Conservation (phyloP, 2,797 vertebrate genomes). For the Hipposideros larvatus region DNA sequence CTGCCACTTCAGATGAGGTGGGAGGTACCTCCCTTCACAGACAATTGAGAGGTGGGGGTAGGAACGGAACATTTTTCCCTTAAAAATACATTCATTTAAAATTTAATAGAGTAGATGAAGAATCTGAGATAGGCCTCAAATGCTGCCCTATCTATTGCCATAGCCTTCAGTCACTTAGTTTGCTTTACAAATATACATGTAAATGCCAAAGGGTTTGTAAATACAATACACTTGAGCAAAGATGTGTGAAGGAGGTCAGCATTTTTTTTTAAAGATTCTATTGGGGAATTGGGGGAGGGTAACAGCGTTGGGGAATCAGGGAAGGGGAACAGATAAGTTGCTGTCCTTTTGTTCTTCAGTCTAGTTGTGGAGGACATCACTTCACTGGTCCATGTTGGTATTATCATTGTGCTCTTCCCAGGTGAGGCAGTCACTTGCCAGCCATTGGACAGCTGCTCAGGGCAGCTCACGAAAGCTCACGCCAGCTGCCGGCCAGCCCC, state of each 20-base stretch:
- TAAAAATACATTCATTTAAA: constrained; percentile 36
- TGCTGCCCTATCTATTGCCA: background rate
- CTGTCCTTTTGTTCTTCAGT: too few species aligned
- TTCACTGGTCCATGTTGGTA: too few species aligned
- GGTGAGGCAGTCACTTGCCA: too few species aligned
- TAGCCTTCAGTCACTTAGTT: constrained; percentile 22
- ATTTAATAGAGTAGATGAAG: constrained; percentile 17
- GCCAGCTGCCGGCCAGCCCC: too few species aligned
- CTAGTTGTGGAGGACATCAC: too few species aligned
- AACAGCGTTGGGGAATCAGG: too few species aligned
- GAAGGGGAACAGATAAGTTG: too few species aligned
- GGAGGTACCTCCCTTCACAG: background rate
- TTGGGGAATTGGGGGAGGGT: too few species aligned
- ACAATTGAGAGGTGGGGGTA: background rate
- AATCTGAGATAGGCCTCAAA: background rate
- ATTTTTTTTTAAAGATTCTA: background rate
- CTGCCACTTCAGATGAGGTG: constrained; percentile 6
- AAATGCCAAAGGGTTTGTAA: background rate
- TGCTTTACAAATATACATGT: constrained; percentile 20
- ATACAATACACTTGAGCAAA: constrained; percentile 12
- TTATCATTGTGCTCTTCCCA: too few species aligned
- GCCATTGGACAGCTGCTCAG: too few species aligned
- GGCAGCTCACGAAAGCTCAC: too few species aligned
- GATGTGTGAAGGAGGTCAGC: constrained; percentile 32
- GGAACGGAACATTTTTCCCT: background rate